Base-by-base conservation (phyloP, 1,140 invertebrate genomes). In the Pseudobourletiella spinata region DNA sequence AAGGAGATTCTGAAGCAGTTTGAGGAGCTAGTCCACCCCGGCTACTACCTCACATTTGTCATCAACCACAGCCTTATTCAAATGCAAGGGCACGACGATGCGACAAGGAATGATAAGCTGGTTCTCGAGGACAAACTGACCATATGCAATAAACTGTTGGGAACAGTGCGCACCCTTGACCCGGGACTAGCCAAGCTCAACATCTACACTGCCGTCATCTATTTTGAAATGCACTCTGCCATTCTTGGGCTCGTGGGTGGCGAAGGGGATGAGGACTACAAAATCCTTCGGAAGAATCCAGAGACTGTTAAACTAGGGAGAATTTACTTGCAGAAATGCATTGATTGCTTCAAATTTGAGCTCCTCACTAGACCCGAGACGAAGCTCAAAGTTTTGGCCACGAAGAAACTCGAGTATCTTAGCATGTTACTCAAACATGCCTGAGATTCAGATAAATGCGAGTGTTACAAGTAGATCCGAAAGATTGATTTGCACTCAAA, bases 371-470 rank as follows among this genome's bases (percentile, higher is more conserved):
- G 58, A 15, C 67, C 64, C 18, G 67, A 69, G 43, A 61, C 46
- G 3, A 69, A 65, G 46, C 22, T 69, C 1, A 66, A 65, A 57
- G 15, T 62, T 8, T 54, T 69, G 39, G 67, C 67, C 2, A 42
- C 1, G 3, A 69, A 69, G 39, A 69, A 69, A 55, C 42, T 69
- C 56, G 61, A 69, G 28, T 69, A 69, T 25, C 55, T 69, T 28
- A 60, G 62, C 48, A 56, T 69, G 62, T 46, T 64, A 3, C 35
- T 63, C 20, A 63, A 55, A 39, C 44, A 63, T 50, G 22, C 51
- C 11, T 51, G 24, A 51, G 15, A 4, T 8, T 51, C 24, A n/a
- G n/a, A 39, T 39, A 39, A 39, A 39, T 39, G n/a, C n/a, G 35
- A 8, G n/a, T 39, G n/a, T 39, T 39, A 39, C n/a, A 39, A 11